phyloP scores from a whole-genome alignment of 2,113 vertebrate species.

The Myiagra hebetior region DNA sequence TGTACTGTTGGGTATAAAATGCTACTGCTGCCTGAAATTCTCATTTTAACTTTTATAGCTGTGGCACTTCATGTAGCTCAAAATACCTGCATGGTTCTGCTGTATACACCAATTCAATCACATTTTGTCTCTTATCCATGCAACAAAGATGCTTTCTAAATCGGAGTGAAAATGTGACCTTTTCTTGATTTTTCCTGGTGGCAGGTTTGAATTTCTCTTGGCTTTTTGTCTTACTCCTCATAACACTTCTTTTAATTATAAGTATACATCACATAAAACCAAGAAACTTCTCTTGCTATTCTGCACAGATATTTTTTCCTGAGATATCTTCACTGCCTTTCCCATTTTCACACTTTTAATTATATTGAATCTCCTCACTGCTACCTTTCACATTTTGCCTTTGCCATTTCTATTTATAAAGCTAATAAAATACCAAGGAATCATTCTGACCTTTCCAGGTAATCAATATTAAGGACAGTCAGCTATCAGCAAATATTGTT shows the following conservation, averaged over 20 bases:
- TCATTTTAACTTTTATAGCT: neutral
- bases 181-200: neutral
- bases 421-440: conserved; percentile 49
- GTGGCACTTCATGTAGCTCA: neutral
- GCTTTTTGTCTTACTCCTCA: neutral
- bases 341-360: neutral
- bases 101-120: neutral
- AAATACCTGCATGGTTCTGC: neutral
- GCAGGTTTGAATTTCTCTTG: neutral
- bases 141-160: neutral
- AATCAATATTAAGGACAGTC: conserved; percentile 60
- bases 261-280: neutral
- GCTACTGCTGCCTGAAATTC: neutral
- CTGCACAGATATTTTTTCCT: neutral
- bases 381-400: neutral
- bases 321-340: neutral
- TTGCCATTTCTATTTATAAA: conserved; percentile 56
- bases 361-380: neutral
- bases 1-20: neutral
- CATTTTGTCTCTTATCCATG: neutral
- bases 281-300: neutral
- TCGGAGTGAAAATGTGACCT: neutral
- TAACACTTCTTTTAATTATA: neutral
- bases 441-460: conserved; percentile 44
- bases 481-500: conserved; percentile 61